These are phyloP conservation scores for Gracilinanus agilis DNA, from an alignment of 2,113 vertebrate genomes.

Conservation along the genomic window DNA sequence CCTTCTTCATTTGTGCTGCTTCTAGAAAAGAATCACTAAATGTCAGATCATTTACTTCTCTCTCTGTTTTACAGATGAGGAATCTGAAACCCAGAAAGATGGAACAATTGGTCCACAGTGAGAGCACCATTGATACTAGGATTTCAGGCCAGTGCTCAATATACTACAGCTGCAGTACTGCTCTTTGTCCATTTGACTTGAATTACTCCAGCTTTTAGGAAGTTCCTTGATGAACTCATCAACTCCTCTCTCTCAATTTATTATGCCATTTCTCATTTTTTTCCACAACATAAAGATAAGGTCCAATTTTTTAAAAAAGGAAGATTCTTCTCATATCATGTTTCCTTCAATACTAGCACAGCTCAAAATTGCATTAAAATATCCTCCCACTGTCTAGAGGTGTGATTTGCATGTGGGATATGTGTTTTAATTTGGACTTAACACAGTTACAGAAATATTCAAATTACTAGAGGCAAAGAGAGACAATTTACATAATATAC, in stretches of 20 bases:
- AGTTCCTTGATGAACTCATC: background rate
- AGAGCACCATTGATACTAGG: background rate
- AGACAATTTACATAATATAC: background rate
- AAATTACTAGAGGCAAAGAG: background rate
- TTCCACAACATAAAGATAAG: background rate
- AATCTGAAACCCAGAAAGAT: background rate
- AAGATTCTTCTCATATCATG: background rate
- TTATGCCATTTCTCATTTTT: background rate
- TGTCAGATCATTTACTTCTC: background rate
- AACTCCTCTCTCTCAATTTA: background rate
- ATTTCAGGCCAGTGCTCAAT: background rate
- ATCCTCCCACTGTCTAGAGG: background rate
- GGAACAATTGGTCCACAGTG: background rate
- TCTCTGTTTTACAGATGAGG: constrained; percentile 1
- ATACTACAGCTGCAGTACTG: background rate
- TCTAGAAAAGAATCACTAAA: background rate
- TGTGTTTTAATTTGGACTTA: background rate
- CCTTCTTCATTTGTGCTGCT: background rate
- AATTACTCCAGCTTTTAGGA: background rate
- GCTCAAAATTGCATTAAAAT: constrained; percentile 10
- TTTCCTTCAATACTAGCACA: background rate
- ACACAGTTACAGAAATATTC: constrained; percentile 6
- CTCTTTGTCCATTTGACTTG: background rate
- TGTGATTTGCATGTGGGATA: background rate
- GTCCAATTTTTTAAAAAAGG: background rate